These are phyloP conservation scores for Notodonta ziczac DNA, from an alignment of 2,888 invertebrate genomes.

Conservation along the genomic window DNA sequence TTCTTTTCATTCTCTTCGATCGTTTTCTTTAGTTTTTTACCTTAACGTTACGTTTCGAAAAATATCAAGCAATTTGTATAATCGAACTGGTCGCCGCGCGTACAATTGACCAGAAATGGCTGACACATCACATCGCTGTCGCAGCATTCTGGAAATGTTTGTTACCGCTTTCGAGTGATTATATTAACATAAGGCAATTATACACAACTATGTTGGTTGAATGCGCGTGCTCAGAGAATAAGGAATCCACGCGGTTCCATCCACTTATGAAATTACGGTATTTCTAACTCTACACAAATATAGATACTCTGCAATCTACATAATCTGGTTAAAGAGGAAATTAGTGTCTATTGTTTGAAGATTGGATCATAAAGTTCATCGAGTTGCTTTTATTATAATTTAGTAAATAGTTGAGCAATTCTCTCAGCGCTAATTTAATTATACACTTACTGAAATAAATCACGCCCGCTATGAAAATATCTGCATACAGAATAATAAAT, in stretches of 20 bases:
- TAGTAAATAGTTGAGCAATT: not conserved
- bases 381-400: not conserved
- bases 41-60: too few species aligned
- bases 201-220: slow-evolving; percentile 26
- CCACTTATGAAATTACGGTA: not conserved
- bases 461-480: not conserved
- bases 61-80: too few species aligned
- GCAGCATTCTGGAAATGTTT: slow-evolving; percentile 13
- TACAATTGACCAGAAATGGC: not conserved
- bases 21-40: too few species aligned
- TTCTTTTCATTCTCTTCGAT: not conserved
- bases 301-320: not conserved
- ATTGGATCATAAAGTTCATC: too few species aligned
- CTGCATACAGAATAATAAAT: not conserved
- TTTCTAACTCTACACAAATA: not conserved
- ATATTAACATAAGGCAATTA: slow-evolving; percentile 37
- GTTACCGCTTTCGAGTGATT: slow-evolving; percentile 32
- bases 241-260: slow-evolving; percentile 2
- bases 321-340: too few species aligned
- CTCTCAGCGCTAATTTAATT: not conserved
- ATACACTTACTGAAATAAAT: not conserved
- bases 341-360: too few species aligned
- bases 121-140: not conserved
- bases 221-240: slow-evolving; percentile 6
- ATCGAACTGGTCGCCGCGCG: not conserved